phyloP scores from a whole-genome alignment of 2,888 invertebrate genomes.

The Drosophila neonasuta region DNA sequence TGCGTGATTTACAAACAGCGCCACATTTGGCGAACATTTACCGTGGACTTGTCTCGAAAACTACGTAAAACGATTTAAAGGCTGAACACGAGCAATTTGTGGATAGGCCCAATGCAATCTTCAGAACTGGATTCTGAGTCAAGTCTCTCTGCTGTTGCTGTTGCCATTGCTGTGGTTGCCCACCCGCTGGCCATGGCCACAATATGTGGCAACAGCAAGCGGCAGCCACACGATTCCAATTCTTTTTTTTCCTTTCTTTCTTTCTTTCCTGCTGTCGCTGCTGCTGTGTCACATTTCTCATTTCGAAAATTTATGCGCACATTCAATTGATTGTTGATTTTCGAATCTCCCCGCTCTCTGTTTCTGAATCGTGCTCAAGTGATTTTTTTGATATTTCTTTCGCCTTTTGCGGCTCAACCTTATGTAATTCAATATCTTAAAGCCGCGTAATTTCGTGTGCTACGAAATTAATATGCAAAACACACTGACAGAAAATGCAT shows the following conservation, averaged over 20 bases:
- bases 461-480: constrained; percentile 55
- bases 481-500: constrained; percentile 9
- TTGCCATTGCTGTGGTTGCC: constrained; percentile 19
- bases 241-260: neutral
- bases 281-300: constrained; percentile 64
- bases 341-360: constrained; percentile 12
- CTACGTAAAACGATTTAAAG: constrained; percentile 76
- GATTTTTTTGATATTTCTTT: constrained; percentile 17
- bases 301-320: constrained; percentile 69
- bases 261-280: neutral
- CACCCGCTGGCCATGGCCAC: constrained; percentile 51
- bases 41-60: constrained; percentile 69
- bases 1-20: constrained; percentile 78
- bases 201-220: constrained; percentile 18
- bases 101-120: constrained; percentile 45
- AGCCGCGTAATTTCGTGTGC: constrained; percentile 52
- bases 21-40: constrained; percentile 76
- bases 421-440: constrained; percentile 64
- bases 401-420: constrained; percentile 6
- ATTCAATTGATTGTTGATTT: constrained; percentile 67
- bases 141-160: neutral
- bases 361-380: constrained; percentile 30
- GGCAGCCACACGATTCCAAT: neutral
- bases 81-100: constrained; percentile 76
- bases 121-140: constrained; percentile 21